Evolutionary conservation across 1,140 invertebrate species (phyloP), one percentile per base, ranked within the genome.

Genomic region (Cydia fagiglandana): DNA sequence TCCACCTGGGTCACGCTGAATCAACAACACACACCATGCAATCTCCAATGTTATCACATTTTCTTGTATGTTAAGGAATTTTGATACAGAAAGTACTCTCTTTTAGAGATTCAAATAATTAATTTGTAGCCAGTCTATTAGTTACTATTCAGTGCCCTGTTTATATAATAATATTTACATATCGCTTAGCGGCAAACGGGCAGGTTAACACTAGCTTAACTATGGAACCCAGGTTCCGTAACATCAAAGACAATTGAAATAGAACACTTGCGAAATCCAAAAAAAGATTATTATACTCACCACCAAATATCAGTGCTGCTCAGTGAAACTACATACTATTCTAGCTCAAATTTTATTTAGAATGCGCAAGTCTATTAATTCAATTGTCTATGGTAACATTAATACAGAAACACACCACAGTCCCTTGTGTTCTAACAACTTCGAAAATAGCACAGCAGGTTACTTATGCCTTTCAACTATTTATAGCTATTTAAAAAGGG

Each of bases 61-160:
- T 70, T 41, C 34, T 70, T 70, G 66, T 70, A 70, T 70, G 66
- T 38, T n/a, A 70, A 70, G 66, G 66, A 70, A 70, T 70, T 70
- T 70, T 17, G 66, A 70, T 38, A 70, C 66, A 70, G 66, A 70
- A 79, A 47, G 74, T 76, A 66, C 79, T 82, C 89, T 90, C 88
- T 90, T 88, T 84, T 53, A 90, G 88, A 91, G 88, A 90, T 90
- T 90, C 86, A 84, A 84, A 85, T 84, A 80, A 87, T 84, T 76
- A 75, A 73, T 77, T 82, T 83, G 76, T 87, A 86, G 80, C 85
- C 88, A 89, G 87, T 90, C 87, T 89, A 88, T 89, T 80, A 88
- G 86, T 89, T 88, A 70, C 78, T 84, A 84, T 85, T 83, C 79
- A 81, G 79, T 81, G 87, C 85, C 84, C 86, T 64, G 75, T 76